phyloP scores from a whole-genome alignment of 2,888 invertebrate species.

The Lithophane leautieri region DNA sequence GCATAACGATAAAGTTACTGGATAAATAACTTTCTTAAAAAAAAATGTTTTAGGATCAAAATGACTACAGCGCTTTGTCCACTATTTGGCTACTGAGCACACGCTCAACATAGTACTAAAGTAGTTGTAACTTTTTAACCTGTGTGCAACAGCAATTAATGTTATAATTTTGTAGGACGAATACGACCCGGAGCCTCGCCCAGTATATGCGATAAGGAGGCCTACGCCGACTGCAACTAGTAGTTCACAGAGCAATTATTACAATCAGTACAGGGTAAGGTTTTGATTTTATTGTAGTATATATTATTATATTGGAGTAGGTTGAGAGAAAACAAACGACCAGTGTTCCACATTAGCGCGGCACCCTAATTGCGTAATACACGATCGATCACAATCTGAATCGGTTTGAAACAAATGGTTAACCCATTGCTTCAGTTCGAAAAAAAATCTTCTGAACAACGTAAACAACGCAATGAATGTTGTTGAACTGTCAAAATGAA shows the following conservation, averaged over 20 bases:
- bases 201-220: neutral
- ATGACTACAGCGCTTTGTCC: neutral
- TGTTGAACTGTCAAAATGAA: no score
- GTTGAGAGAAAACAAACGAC: neutral
- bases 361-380: no score
- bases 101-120: neutral
- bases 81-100: neutral
- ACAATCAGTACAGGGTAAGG: slow-evolving; percentile 14
- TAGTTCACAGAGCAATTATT: neutral
- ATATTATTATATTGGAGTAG: neutral
- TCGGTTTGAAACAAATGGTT: no score
- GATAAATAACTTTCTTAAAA: neutral
- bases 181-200: neutral
- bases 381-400: no score
- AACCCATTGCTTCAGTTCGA: no score
- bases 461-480: no score
- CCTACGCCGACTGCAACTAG: neutral
- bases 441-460: no score
- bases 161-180: slow-evolving; percentile 28
- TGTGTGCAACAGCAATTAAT: neutral
- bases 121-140: no score
- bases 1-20: neutral
- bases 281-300: neutral
- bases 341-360: neutral
- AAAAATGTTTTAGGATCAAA: neutral